Percentiles rank a stretch among this genome's conserved stretches.
These are phyloP conservation scores for Montipora efflorescens DNA, from an alignment of 64 coral and sea anemone species.

Conservation along the genomic window DNA sequence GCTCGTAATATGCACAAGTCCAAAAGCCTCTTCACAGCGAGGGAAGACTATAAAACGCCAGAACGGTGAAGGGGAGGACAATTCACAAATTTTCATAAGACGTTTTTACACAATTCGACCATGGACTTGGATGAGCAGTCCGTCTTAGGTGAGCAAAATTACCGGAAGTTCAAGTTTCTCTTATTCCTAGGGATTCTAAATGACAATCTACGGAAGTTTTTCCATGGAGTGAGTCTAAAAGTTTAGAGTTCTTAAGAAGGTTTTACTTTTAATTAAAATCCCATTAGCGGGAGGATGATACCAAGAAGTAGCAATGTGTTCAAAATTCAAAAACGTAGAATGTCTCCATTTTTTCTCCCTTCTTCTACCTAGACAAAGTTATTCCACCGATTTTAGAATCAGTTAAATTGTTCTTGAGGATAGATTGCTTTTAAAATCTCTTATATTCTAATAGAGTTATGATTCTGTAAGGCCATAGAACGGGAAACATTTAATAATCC, in stretches of 20 bases:
- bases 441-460: slow-evolving; percentile 2
- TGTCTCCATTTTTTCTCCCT: slow-evolving; percentile 57
- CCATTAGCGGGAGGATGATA: slow-evolving; percentile 79
- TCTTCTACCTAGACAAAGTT: not conserved
- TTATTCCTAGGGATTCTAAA: not conserved
- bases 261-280: slow-evolving; percentile 94
- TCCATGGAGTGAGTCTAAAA: slow-evolving; percentile 22
- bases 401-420: not conserved
- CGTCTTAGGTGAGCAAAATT: not conserved
- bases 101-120: not conserved
- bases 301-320: slow-evolving; percentile 55
- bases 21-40: slow-evolving; percentile 79
- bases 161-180: not conserved
- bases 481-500: not conserved
- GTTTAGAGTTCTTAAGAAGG: slow-evolving; percentile 69
- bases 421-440: not conserved
- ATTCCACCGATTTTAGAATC: not conserved
- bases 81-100: slow-evolving; percentile 53
- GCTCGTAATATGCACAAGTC: slow-evolving; percentile 54
- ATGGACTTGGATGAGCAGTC: slow-evolving; percentile 31
- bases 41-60: slow-evolving; percentile 87
- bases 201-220: slow-evolving; percentile 53
- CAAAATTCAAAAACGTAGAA: slow-evolving; percentile 64
- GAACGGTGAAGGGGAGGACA: slow-evolving; percentile 5
- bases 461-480: not conserved